Evolutionary conservation across 2,888 invertebrate species (phyloP).

Genomic region (Teleogryllus oceanicus): DNA sequence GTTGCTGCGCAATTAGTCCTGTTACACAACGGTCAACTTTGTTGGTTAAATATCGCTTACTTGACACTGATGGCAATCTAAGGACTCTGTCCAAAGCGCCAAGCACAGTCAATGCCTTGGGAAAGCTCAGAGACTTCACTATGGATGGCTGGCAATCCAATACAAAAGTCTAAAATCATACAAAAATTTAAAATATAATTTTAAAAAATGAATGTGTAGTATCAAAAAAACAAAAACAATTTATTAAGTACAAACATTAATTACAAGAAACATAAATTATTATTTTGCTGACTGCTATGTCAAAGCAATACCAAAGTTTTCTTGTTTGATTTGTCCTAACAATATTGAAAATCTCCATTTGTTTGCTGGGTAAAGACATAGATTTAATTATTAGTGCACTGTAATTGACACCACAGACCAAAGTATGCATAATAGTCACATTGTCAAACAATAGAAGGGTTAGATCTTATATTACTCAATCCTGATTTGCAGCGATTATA

Average conservation of each 20-base stretch:
- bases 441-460: background rate
- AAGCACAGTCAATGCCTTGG: slow-evolving; percentile 57
- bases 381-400: background rate
- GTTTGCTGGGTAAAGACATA: too few relatives aligned
- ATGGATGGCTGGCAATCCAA: slow-evolving; percentile 53
- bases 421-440: background rate
- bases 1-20: slow-evolving; percentile 94
- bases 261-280: too few relatives aligned
- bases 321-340: background rate
- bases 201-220: too few relatives aligned
- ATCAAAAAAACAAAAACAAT: too few relatives aligned
- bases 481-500: too few relatives aligned
- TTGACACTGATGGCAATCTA: slow-evolving; percentile 84
- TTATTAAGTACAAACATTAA: too few relatives aligned
- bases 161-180: slow-evolving; percentile 53
- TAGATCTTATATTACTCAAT: too few relatives aligned
- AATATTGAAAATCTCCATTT: background rate
- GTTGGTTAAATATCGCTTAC: slow-evolving; percentile 92
- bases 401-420: too few relatives aligned
- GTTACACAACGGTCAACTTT: slow-evolving; percentile 95
- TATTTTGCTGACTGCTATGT: too few relatives aligned
- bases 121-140: slow-evolving; percentile 56
- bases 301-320: too few relatives aligned
- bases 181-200: too few relatives aligned
- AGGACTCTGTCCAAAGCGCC: slow-evolving; percentile 75